Evolutionary conservation across 2,797 vertebrate genomes (phyloP), one percentile per base, ranked within the genome.

Genomic region (Semotilus atromaculatus): DNA sequence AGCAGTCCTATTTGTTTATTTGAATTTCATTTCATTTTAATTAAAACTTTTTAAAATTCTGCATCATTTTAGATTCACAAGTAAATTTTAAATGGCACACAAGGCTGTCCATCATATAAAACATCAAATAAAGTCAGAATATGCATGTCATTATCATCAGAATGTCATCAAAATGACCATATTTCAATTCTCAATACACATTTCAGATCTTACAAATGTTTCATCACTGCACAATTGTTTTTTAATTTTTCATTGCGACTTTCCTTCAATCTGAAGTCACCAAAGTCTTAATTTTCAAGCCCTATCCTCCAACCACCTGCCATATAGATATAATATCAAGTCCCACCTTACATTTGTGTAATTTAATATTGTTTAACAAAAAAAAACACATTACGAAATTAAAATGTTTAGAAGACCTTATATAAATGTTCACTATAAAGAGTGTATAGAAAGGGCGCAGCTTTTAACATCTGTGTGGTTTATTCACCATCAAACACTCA

Each of bases 371-470:
- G 38, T 34, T 62, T 64, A 34, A 26, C 19, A 6, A 0, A 8
- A 16, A 60, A 40, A 9, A 64, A 21, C 38, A 40, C 10, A 43
- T 58, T 71, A 71, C 7, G 0, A 36, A 31, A 21, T 18, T 29
- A 19, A 70, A 71, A 58, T 36, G 8, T 14, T 58, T 23, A 10
- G 14, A n/a, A 68, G 4, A 26, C 16, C 16, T 31, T 6, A n/a
- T n/a, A n/a, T n/a, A 26, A 9, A 60, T 38, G 23, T n/a, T 53
- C 72, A 51, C 71, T 80, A 85, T 72, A 85, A 34, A 58, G 36
- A 34, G 31, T 51, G 58, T 72, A 86, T 67, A 45, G 55, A 73
- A 83, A 29, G 60, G 84, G 40, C 51, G 26, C 13, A 3, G 14
- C 26, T 73, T 73, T 73, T 43, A 62, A 31, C 51, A 31, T 36